Conservation (phyloP, 2,113 vertebrate genomes). For the Sporophila hypoxantha region DNA sequence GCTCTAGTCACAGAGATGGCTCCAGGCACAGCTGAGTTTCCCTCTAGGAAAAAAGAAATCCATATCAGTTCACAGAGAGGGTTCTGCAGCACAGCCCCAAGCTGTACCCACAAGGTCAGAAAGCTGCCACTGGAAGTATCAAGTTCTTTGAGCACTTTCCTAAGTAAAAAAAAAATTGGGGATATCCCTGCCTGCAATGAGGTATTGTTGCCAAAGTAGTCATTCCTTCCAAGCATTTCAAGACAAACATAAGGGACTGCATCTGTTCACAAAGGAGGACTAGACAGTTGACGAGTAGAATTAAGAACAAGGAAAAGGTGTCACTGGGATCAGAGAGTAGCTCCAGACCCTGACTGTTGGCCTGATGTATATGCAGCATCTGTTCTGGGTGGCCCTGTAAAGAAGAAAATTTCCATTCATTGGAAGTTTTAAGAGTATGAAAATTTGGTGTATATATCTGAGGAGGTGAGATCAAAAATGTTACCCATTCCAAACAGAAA, state of each 20-base stretch:
- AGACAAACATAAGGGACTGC: background rate
- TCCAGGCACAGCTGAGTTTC: background rate
- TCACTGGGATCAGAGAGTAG: background rate
- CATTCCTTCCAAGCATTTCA: background rate
- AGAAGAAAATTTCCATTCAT: background rate
- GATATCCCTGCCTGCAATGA: fast-evolving
- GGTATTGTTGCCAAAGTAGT: background rate
- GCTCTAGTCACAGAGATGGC: background rate
- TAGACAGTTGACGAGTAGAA: background rate
- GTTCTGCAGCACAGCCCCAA: background rate
- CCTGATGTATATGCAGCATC: background rate
- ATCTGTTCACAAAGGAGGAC: background rate
- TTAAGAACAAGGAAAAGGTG: background rate
- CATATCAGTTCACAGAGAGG: background rate
- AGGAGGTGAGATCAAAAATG: background rate
- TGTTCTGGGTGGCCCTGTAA: background rate
- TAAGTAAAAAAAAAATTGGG: background rate
- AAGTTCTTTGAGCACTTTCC: background rate
- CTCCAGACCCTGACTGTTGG: background rate
- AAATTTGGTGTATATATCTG: background rate
- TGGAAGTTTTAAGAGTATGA: background rate
- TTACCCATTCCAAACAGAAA: background rate
- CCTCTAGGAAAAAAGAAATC: background rate
- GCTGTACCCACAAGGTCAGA: background rate
- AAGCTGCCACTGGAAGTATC: background rate